Evolutionary conservation across 2,113 vertebrate species (phyloP).

Genomic region (Tragelaphus imberbis): DNA sequence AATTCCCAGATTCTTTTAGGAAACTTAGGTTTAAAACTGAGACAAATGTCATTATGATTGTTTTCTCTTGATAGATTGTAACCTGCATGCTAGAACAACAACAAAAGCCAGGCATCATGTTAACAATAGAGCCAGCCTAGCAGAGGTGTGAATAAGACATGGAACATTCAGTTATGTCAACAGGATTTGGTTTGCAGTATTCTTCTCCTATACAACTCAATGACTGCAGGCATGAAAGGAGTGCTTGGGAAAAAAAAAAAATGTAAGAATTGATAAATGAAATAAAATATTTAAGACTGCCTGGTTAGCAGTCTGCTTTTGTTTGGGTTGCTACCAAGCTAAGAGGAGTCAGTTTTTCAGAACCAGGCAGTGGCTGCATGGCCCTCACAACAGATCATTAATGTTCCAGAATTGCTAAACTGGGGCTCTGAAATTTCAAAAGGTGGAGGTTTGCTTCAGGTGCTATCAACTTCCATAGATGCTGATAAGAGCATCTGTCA

Average conservation of each 20-base stretch:
- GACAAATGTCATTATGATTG: background rate
- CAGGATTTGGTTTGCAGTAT: background rate
- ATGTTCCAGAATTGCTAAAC: background rate
- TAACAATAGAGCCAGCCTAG: background rate
- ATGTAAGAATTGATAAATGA: background rate
- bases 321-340: no score
- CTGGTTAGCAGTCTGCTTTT: background rate
- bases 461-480: background rate
- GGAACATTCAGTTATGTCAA: conserved; percentile 40
- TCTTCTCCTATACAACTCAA: background rate
- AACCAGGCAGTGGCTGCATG: background rate
- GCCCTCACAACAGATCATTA: background rate
- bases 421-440: background rate
- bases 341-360: background rate
- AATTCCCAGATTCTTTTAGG: background rate
- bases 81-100: background rate
- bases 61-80: background rate
- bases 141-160: conserved; percentile 37
- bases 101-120: background rate
- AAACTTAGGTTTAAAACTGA: background rate
- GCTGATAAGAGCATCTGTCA: background rate
- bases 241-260: background rate
- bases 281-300: background rate
- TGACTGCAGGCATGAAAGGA: background rate
- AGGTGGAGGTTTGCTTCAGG: background rate